Conservation (phyloP, 64 coral and sea anemone genomes). For the Actinia tenebrosa region DNA sequence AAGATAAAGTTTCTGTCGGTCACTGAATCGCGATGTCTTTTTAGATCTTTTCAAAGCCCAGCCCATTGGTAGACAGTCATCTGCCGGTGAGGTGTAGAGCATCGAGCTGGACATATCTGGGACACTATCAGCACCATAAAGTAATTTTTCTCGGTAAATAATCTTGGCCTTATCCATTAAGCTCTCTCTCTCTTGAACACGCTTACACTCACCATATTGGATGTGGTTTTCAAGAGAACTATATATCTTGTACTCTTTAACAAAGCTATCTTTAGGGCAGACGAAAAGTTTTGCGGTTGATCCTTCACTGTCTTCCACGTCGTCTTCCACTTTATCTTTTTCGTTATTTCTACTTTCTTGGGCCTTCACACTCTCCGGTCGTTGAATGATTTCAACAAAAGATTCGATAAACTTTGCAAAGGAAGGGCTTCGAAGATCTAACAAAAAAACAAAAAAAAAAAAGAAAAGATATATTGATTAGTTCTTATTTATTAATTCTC, state of each 20-base stretch:
- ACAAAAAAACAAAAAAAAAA: not conserved
- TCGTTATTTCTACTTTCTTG: not conserved
- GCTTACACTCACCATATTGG: constrained; percentile 21
- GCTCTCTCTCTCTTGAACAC: not conserved
- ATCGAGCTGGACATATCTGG: not conserved
- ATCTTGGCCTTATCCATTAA: constrained; percentile 18
- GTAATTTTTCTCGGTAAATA: constrained; percentile 7
- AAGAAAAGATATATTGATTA: not conserved
- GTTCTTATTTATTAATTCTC: not conserved
- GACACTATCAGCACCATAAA: not conserved
- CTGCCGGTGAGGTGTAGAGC: not conserved
- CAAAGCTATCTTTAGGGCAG: constrained; percentile 20
- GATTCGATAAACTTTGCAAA: not conserved
- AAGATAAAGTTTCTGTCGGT: constrained; percentile 25
- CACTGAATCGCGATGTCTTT: constrained; percentile 14
- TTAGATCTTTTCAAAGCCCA: constrained; percentile 33
- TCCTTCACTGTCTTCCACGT: not conserved
- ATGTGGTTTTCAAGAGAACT: constrained; percentile 37
- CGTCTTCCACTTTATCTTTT: not conserved
- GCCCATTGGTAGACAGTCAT: not conserved
- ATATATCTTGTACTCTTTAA: constrained; percentile 17
- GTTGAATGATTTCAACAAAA: not conserved
- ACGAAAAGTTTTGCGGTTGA: not conserved
- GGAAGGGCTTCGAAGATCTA: not conserved
- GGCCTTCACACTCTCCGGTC: not conserved